A percentile compares a stretch with the other conserved stretches of the same genome.
These are phyloP conservation scores for Drosophila pruinosa DNA, from an alignment of 1,140 invertebrate species.

Conservation along the genomic window DNA sequence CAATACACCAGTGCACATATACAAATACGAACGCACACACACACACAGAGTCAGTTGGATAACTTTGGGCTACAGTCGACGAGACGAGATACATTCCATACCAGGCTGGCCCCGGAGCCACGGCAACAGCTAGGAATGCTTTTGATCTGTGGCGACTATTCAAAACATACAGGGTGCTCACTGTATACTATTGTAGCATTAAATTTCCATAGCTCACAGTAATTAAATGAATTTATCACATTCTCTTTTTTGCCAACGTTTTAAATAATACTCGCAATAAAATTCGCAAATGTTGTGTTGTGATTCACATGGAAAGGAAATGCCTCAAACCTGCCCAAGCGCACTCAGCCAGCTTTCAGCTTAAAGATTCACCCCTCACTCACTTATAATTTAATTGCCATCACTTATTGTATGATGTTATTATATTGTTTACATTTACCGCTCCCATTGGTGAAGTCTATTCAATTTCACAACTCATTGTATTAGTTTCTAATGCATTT, in stretches of 20 bases:
- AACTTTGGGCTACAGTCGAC: constrained; percentile 39
- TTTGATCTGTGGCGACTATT: constrained; percentile 67
- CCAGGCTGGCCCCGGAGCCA: constrained; percentile 40
- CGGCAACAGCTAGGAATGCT: constrained; percentile 76
- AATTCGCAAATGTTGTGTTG: constrained; percentile 30
- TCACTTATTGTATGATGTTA: not conserved
- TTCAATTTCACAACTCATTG: too few species aligned
- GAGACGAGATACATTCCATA: constrained; percentile 64
- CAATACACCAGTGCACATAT: too few species aligned
- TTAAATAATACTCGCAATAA: constrained; percentile 22
- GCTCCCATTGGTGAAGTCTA: not conserved
- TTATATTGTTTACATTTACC: not conserved
- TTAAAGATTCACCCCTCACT: not conserved
- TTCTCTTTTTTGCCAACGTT: not conserved
- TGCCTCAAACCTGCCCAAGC: constrained; percentile 3
- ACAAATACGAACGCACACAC: not conserved
- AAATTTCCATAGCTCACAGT: constrained; percentile 36
- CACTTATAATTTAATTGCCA: not conserved
- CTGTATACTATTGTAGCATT: constrained; percentile 13
- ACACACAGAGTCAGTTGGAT: constrained; percentile 37
- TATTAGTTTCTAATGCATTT: too few species aligned
- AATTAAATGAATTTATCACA: constrained; percentile 36
- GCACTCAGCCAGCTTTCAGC: not conserved
- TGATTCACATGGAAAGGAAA: constrained; percentile 8
- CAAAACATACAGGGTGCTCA: constrained; percentile 61